These are phyloP conservation scores for Cryptus viduatorius DNA, from an alignment of 2,888 invertebrate genomes.

Conservation along the genomic window DNA sequence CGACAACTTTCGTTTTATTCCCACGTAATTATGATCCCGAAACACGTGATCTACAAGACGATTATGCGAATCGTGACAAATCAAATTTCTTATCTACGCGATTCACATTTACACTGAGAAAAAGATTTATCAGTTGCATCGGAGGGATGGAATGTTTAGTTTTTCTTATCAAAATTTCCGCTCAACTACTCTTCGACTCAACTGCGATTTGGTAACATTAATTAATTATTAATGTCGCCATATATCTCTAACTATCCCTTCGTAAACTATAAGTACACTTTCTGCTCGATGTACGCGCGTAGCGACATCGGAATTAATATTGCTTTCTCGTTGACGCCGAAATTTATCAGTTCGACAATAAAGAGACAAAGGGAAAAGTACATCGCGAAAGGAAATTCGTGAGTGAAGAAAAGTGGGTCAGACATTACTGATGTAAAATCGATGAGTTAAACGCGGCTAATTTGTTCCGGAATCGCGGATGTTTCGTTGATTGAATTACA, in stretches of 20 bases:
- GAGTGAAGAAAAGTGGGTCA: slow-evolving; percentile 45
- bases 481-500: slow-evolving; percentile 52
- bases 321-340: not conserved
- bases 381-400: slow-evolving; percentile 2
- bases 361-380: slow-evolving; percentile 20
- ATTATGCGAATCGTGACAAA: slow-evolving; percentile 19
- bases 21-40: not conserved
- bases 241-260: too few species aligned
- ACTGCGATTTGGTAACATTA: too few species aligned
- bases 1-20: not conserved
- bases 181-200: too few species aligned
- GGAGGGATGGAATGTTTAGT: too few species aligned
- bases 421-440: slow-evolving; percentile 57
- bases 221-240: too few species aligned
- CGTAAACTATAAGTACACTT: too few species aligned
- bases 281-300: too few species aligned
- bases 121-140: too few species aligned
- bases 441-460: slow-evolving; percentile 50
- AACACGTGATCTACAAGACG: not conserved
- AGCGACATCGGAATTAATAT: slow-evolving; percentile 17
- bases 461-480: slow-evolving; percentile 44
- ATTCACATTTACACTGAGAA: not conserved
- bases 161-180: too few species aligned
- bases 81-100: not conserved
- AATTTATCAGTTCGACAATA: slow-evolving; percentile 48